Evolutionary conservation across 1,140 invertebrate species (phyloP), one percentile per base, ranked within the genome.

Genomic region (Caenorhabditis inopinata): DNA sequence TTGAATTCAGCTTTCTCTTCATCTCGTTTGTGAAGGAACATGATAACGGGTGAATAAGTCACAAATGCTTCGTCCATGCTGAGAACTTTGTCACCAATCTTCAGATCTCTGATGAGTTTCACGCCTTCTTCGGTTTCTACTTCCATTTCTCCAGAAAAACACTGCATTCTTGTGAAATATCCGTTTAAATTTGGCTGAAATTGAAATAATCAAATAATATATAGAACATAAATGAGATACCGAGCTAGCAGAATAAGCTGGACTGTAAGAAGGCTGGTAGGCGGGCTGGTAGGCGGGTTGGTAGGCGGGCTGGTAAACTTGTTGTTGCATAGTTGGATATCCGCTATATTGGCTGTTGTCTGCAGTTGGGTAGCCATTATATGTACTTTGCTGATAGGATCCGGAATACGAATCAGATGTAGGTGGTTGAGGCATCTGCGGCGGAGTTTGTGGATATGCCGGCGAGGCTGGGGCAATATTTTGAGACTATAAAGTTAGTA

Each of bases 81-180:
- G 42, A 83, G 74, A 14, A 83, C 82, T 14, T 76, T 42, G 49
- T 83, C 82, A 14, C 82, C 82, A n/a, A 82, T 74, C 62, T 82
- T 49, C 25, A 83, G 42, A 5, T 83, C 82, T 18, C 73, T 81
- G n/a, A 83, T 82, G 9, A 25, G 5, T 68, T 82, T 82, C 2
- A 27, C 21, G 47, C 81, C 81, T n/a, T 38, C 32, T n/a, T 62
- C 35, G 11, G 81, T 82, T 58, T 80, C 68, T 12, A 82, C 81
- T 25, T 74, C 49, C 58, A 82, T 58, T 2, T 79, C 48, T 53
- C 81, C 81, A 46, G 42, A 75, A 62, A 82, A 82, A 46, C 81
- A 82, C 46, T 82, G 81, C 77, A 82, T 79, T 11, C 73, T 45
- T 9, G 45, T 73, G 35, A 82, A 82, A 27, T 48, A 45, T 0